Base-by-base conservation (phyloP, 2,797 vertebrate genomes). In the Acanthiza pusilla region DNA sequence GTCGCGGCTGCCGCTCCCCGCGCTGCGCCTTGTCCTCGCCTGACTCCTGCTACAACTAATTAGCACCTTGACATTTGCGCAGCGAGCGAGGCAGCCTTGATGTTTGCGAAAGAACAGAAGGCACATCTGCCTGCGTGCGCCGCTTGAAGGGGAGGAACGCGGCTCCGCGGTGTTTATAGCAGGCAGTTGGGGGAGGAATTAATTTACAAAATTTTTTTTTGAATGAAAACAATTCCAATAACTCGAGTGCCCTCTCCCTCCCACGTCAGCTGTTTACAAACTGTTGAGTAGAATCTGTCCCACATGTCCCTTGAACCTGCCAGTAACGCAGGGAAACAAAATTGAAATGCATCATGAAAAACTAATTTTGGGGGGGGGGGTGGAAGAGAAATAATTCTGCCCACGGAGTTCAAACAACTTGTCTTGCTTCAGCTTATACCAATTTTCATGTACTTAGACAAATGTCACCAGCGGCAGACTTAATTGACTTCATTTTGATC, bases 181-280 rank as follows among this genome's bases (percentile, higher is more conserved):
- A 68, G 77, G 78, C 93, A 50, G 26, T 73, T 77, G 91, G 82
- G 80, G 91, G 91, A 95, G 89, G 94, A 96, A 96, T 95, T 95
- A 76, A 96, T 96, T 96, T 94, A 91, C 94, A 58, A 66, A 82
- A 55, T 93, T 95, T 95, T 45, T 43, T 48, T 92, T 93, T 96
- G 92, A 97, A 96, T 93, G 94, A 86, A 96, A 94, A 94, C 94
- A 94, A 91, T 94, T 66, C 89, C 93, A 82, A 67, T 68, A 74
- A 67, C 88, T 92, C 58, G 48, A 92, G 77, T 83, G 85, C 90
- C 95, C 83, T 90, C 90, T 94, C 90, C 94, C 90, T 94, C 96
- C 95, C 92, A 96, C 93, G 4, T 93, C 85, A 88, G 91, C 85
- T 92, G 94, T 95, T 95, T 96, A 93, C 95, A 96, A 96, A 96